Percentiles rank a stretch among this genome's conserved stretches.
Conservation (phyloP, 2,888 invertebrate genomes). For the Hirtodrosophila confusa region DNA sequence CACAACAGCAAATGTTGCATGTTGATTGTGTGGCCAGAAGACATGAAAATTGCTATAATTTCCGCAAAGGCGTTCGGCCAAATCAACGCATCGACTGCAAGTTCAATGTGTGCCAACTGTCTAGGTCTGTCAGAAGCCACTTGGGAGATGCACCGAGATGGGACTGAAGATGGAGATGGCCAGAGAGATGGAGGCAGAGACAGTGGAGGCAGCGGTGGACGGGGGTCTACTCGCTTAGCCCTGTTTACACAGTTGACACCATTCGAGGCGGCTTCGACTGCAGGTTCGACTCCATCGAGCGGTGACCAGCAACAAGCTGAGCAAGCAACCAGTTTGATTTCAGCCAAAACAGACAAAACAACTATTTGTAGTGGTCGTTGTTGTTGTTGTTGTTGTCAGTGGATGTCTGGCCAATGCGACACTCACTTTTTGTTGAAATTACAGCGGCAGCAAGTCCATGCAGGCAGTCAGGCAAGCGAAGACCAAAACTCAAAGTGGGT, state of each 20-base stretch:
- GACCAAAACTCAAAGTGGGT: conserved; percentile 76
- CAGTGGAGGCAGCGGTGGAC: conserved; percentile 1
- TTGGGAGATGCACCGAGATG: conserved; percentile 22
- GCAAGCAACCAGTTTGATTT: conserved; percentile 75
- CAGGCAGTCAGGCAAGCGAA: conserved; percentile 32
- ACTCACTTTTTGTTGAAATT: conserved; percentile 73
- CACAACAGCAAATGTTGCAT: conserved; percentile 30
- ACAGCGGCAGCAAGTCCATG: conserved; percentile 38
- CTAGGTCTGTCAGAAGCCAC: conserved; percentile 29
- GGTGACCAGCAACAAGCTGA: conserved; percentile 49
- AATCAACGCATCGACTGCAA: conserved; percentile 51
- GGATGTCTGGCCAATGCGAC: conserved; percentile 74
- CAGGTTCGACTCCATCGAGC: conserved; percentile 59
- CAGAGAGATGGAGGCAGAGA: conserved; percentile 3
- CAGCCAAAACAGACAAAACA: conserved; percentile 75
- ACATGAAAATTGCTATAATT: conserved; percentile 74
- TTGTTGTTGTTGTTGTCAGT: conserved; percentile 39
- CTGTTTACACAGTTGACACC: conserved; percentile 78
- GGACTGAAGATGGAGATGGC: neutral
- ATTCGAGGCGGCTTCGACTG: conserved; percentile 44
- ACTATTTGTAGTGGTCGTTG: conserved; percentile 61
- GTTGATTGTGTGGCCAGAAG: conserved; percentile 40
- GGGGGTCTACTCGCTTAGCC: conserved; percentile 57
- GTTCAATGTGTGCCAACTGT: conserved; percentile 52
- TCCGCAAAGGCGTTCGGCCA: conserved; percentile 69